phyloP scores from a whole-genome alignment of 2,113 vertebrate genomes.

The Cairina moschata region DNA sequence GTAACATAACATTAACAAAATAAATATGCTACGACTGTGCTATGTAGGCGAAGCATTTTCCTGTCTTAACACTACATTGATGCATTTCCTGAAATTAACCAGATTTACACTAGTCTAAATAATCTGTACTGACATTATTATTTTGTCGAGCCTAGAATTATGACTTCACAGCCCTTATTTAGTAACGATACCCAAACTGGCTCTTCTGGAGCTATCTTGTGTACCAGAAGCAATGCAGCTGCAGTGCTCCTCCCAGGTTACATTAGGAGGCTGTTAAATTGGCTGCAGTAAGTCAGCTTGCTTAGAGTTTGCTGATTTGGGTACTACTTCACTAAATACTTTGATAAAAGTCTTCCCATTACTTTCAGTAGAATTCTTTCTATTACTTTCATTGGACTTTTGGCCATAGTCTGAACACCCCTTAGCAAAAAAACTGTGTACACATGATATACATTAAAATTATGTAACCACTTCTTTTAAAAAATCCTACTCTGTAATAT shows the following conservation, averaged over 20 bases:
- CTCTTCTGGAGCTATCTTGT: not conserved
- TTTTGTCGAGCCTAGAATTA: constrained; percentile 7
- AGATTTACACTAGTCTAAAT: constrained; percentile 37
- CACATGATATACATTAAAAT: not conserved
- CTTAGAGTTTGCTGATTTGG: not conserved
- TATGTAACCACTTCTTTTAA: not conserved
- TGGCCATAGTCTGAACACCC: not conserved
- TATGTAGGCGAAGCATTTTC: not conserved
- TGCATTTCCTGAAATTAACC: constrained; percentile 8
- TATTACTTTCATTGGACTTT: not conserved
- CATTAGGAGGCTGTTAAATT: not conserved
- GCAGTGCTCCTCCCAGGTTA: not conserved
- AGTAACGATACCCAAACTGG: not conserved
- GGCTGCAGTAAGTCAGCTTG: not conserved
- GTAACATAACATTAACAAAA: constrained; percentile 37
- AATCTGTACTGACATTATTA: not conserved
- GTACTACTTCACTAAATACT: not conserved
- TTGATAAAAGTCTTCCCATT: not conserved
- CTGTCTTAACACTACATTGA: not conserved
- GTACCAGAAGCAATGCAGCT: not conserved
- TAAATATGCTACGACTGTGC: constrained; percentile 38
- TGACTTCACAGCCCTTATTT: not conserved
- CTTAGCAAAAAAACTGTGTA: not conserved
- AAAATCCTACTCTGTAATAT: too few relatives aligned
- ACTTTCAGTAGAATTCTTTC: not conserved